These are phyloP conservation scores for Clostera curtula DNA, from an alignment of 2,888 invertebrate species.

Conservation along the genomic window DNA sequence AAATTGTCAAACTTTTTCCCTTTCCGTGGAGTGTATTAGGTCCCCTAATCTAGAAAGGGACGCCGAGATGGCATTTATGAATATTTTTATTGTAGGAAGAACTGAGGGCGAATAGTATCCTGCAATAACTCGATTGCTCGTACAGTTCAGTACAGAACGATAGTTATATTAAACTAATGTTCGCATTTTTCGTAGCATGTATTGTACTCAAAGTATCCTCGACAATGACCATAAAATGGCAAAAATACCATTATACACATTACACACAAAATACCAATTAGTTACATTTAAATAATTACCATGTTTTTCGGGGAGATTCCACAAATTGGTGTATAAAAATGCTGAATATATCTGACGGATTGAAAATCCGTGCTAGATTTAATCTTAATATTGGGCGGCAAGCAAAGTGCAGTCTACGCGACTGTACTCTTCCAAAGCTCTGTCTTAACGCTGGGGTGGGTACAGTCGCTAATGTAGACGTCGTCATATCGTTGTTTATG, in stretches of 20 bases:
- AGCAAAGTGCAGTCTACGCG: no score
- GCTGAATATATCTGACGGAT: no score
- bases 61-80: slow-evolving; percentile 15
- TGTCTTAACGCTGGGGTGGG: slow-evolving; percentile 1
- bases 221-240: no score
- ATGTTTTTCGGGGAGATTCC: no score
- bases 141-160: slow-evolving; percentile 9
- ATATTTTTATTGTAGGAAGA: slow-evolving; percentile 29
- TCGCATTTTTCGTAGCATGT: no score
- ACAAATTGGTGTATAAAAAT: no score
- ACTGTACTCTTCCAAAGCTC: not conserved
- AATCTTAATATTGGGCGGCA: no score
- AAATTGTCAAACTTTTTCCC: slow-evolving; percentile 21
- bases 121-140: slow-evolving; percentile 21
- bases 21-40: slow-evolving; percentile 5
- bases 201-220: no score
- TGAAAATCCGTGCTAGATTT: no score
- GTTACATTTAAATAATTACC: no score
- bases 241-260: no score
- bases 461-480: not conserved
- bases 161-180: not conserved
- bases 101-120: slow-evolving; percentile 22
- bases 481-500: not conserved
- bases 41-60: slow-evolving; percentile 10
- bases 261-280: no score